Evolutionary conservation across 2,113 vertebrate genomes (phyloP).

Genomic region (Odontophorus gujanensis): DNA sequence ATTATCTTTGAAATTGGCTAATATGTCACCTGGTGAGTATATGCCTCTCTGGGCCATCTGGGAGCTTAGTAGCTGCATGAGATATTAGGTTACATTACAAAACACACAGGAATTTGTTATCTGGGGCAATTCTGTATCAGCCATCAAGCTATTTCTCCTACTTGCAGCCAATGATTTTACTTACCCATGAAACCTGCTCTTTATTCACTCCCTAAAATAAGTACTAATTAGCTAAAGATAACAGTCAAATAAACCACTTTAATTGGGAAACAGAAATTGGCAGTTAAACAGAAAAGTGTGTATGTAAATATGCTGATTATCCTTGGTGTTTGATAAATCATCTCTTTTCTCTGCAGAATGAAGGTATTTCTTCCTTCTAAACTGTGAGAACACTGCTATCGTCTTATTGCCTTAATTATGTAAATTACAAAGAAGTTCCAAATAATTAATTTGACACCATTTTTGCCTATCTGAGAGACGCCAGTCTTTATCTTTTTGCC

Average conservation of each 20-base stretch:
- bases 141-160: slow-evolving; percentile 8
- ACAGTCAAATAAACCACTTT: slow-evolving; percentile 70
- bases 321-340: slow-evolving; percentile 69
- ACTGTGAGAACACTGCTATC: not conserved
- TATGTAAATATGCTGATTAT: slow-evolving; percentile 72
- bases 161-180: slow-evolving; percentile 39
- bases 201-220: slow-evolving; percentile 55
- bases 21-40: slow-evolving; percentile 66
- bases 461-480: not conserved
- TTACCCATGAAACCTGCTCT: slow-evolving; percentile 48
- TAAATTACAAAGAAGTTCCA: slow-evolving; percentile 15
- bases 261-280: slow-evolving; percentile 68
- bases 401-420: slow-evolving; percentile 13
- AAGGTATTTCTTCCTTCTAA: slow-evolving; percentile 58
- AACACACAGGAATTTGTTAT: slow-evolving; percentile 44
- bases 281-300: slow-evolving; percentile 66
- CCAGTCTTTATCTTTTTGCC: not conserved
- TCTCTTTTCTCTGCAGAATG: slow-evolving; percentile 48
- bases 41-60: slow-evolving; percentile 43
- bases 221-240: slow-evolving; percentile 70
- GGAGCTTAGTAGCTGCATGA: slow-evolving; percentile 44
- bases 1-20: slow-evolving; percentile 66
- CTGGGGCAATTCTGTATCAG: slow-evolving; percentile 47
- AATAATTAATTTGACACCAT: not conserved
- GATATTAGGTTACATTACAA: slow-evolving; percentile 51